Evolutionary conservation across 1,140 invertebrate species (phyloP), one percentile per base, ranked within the genome.

Genomic region (Orussus abietinus): DNA sequence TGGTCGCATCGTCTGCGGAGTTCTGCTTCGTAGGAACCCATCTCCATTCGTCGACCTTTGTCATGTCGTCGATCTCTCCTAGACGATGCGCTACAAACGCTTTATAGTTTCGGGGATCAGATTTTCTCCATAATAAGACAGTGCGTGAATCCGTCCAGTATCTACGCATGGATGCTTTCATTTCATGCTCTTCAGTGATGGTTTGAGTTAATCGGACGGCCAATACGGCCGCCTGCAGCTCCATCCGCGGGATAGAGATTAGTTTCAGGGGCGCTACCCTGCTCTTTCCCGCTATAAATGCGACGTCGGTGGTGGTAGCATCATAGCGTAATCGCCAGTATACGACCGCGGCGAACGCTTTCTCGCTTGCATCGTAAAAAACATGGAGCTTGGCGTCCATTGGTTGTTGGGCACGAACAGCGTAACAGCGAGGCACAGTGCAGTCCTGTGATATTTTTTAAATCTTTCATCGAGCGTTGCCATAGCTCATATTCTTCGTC

Each of bases 41-140:
- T 20, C 42, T 37, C 59, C 62, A 63, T 7, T 59, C 49, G 4
- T 12, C 3, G 4, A 19, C 10, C 1, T 45, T 15, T 1, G 55
- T 55, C 1, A 51, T 7, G 11, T 64, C 46, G 6, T 61, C 58
- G 9, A 76, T 75, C 47, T 66, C 51, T 0, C 45, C 46, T 0
- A 73, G 37, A 9, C 67, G 36, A 41, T 69, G 63, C 0, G 63
- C 55, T 0, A 75, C 64, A 45, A 62, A 75, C 0, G 57, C 41
- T 29, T 58, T 63, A 36, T 64, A 65, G 0, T 25, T 28, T 14
- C 45, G 12, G 0, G 55, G 25, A 19, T 56, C 36, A 3, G 38
- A 41, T 22, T 44, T 31, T 1, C 74, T 52, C 66, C 68, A 72
- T 4, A 20, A 10, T 0, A 67, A 29, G 5, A 62, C 57, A 0